Percentiles rank a stretch among this genome's conserved stretches.
phyloP scores from a whole-genome alignment of 1,140 invertebrate species.

The Cylas formicarius region DNA sequence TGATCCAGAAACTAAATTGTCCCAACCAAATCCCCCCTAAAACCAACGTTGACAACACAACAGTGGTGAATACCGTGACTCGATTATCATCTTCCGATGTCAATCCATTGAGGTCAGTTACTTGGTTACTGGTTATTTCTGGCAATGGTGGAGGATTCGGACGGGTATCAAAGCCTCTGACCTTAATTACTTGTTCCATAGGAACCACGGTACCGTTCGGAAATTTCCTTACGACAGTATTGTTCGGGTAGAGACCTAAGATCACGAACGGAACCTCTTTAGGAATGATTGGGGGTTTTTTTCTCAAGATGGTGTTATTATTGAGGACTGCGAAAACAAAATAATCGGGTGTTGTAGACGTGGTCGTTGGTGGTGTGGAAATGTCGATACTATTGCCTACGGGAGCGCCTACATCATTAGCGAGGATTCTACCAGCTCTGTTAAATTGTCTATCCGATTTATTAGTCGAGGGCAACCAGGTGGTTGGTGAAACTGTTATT shows the following conservation, averaged over 20 bases:
- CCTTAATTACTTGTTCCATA: conserved; percentile 45
- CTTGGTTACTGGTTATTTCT: conserved; percentile 43
- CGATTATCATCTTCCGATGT: conserved; percentile 10
- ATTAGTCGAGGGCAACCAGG: conserved; percentile 37
- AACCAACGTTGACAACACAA: conserved; percentile 30
- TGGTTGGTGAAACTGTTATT: conserved; percentile 32
- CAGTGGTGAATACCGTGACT: conserved; percentile 38
- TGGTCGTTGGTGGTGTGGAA: conserved; percentile 32
- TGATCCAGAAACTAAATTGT: conserved; percentile 1
- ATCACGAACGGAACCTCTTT: conserved; percentile 61
- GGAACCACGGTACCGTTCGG: conserved; percentile 66
- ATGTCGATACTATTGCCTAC: conserved; percentile 39
- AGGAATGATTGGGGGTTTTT: conserved; percentile 58
- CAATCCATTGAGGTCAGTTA: conserved; percentile 31
- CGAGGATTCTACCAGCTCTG: conserved; percentile 39
- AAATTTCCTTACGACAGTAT: conserved; percentile 63
- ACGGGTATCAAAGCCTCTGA: conserved; percentile 42
- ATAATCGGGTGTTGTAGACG: conserved; percentile 49
- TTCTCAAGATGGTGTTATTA: conserved; percentile 66
- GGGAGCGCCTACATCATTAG: conserved; percentile 39
- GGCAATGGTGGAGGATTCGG: conserved; percentile 37
- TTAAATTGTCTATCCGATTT: conserved; percentile 36
- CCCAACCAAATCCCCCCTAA: neutral
- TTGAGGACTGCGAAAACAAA: conserved; percentile 63
- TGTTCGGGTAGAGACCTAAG: conserved; percentile 64